Base-by-base conservation (phyloP, 1,140 invertebrate genomes). In the Pseudomyrmex sp. region DNA sequence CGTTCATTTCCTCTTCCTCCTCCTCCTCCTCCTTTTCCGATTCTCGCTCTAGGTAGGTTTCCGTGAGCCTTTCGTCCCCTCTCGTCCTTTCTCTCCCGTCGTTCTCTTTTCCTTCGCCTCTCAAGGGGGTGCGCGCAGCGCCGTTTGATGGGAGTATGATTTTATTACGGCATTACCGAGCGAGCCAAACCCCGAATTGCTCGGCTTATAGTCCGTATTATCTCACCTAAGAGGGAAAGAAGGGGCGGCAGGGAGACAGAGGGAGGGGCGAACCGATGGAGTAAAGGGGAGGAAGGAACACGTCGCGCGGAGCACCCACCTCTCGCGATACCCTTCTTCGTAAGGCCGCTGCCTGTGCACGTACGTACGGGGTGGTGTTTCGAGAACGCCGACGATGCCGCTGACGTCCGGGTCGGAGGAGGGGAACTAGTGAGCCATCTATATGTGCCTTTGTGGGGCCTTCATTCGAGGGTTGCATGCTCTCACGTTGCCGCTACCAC, bases 141-240 rank as follows among this genome's bases (percentile, higher is more conserved):
- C 86, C 89, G 90, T 92, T 94, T 93, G 93, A 93, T 94, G 92
- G 93, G 93, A 94, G 93, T 94, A 94, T 94, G 94, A 94, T 94
- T 94, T 94, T 94, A 94, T 94, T 94, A 93, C 93, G 91, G 93
- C 91, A 94, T 94, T 94, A 94, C 93, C 92, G 90, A 92, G 90
- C 90, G 89, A 92, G 92, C 92, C 92, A 93, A 94, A 93, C 92
- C 93, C 92, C 92, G 93, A 94, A 94, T 93, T 92, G 93, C 92
- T 93, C 91, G 92, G 91, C 93, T 94, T 93, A 93, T 93, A 92
- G 93, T 93, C 92, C 92, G 92, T 91, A 94, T 94, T 93, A 94
- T 94, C 93, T 94, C 92, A 93, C 90, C 91, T 91, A 89, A 77
- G 86, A 90, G 85, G 59, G 56, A 44, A 85, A 82, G 70, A 62